Base-by-base conservation (phyloP, 2,113 vertebrate genomes). In the Epinephelus fuscoguttatus region DNA sequence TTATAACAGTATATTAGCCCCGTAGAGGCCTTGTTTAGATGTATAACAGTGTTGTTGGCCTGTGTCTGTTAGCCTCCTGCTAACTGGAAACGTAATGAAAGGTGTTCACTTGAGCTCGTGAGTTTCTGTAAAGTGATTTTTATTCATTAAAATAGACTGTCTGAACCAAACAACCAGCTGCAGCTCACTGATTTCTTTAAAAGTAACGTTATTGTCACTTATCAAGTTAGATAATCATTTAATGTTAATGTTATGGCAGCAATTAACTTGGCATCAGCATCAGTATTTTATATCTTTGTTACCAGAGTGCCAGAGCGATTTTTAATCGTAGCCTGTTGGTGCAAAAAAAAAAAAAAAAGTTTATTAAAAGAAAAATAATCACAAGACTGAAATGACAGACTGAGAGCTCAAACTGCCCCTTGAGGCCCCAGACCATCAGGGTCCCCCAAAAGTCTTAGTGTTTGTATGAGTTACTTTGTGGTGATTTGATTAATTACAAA, bases 81-180 rank as follows among this genome's bases (percentile, higher is more conserved):
- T 84, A 86, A 78, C 21, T 14, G 8, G 42, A 13, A 53, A 60
- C 23, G 2, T 68, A 76, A 74, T 40, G 0, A 55, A 55, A 80
- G 45, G 12, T 17, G 27, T 40, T 53, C 15, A n/a, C 3, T 19
- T 37, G 12, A 27, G 52, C 9, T 69, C 30, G 0, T 42, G 21
- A 27, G 4, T 37, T 70, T 40, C 10, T 70, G 0, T 40, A 19
- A n/a, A 53, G 55, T 2, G 10, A 19, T 45, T 2, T 52, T 6
- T 74, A 4, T 14, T 55, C 3, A n/a, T 40, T 40, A 33, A 21
- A 12, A 19, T 3, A 25, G 4, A 37, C 19, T 1, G 42, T 49
- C 7, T 42, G 11, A 4, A 49, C 25, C 15, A 30, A 19, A 15
- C 15, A 30, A 49, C 23, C 45, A 49, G 7, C 8, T 3, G 27